Evolutionary conservation across 2,113 vertebrate species (phyloP).

Genomic region (Cheirogaleus medius): DNA sequence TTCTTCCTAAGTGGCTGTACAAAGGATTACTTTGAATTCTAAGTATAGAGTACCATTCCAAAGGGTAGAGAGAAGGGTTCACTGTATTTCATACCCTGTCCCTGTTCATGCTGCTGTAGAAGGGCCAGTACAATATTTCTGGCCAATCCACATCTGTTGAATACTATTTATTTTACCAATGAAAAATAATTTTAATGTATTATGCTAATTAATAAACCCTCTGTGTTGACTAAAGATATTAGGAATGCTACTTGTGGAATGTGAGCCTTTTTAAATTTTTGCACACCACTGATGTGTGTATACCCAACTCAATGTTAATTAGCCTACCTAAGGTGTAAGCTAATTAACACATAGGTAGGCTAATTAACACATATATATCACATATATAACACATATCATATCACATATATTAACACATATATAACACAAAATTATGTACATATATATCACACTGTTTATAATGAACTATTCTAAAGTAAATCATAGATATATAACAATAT

Average conservation of each 20-base stretch:
- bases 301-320: background rate
- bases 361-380: no score
- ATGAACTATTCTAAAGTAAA: background rate
- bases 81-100: background rate
- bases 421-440: background rate
- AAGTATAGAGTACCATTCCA: background rate
- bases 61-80: background rate
- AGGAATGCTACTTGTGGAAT: background rate
- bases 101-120: background rate
- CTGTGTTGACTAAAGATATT: background rate
- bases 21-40: background rate
- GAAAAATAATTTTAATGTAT: background rate
- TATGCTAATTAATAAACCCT: background rate
- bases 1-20: background rate
- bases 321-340: background rate
- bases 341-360: no score
- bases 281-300: background rate
- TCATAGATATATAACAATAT: background rate
- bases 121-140: background rate
- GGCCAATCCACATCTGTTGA: background rate
- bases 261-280: background rate
- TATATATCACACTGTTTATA: background rate
- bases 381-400: no score
- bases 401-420: no score
- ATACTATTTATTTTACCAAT: background rate